A percentile compares a stretch with the other conserved stretches of the same genome.
phyloP scores from a whole-genome alignment of 2,113 vertebrate species.

The Camelus dromedarius region DNA sequence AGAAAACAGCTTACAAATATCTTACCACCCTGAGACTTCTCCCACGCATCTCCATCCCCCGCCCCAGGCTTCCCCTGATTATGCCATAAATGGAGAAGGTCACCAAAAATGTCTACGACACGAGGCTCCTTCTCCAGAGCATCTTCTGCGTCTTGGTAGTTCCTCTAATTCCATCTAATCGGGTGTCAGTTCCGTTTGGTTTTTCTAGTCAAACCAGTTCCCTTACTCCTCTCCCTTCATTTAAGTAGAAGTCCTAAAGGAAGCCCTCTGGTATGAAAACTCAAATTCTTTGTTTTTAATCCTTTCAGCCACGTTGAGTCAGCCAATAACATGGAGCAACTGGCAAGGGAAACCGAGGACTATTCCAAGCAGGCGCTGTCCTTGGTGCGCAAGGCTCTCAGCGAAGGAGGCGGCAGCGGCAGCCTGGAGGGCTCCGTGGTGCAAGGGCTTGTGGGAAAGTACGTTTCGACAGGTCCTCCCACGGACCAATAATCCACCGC shows the following conservation, averaged over 20 bases:
- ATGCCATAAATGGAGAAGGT: neutral
- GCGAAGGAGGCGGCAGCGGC: slow-evolving; percentile 68
- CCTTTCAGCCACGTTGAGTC: slow-evolving; percentile 88
- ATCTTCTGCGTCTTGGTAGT: neutral
- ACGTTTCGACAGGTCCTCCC: slow-evolving; percentile 66
- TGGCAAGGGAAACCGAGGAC: slow-evolving; percentile 69
- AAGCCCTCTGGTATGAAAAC: neutral
- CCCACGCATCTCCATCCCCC: too few species aligned
- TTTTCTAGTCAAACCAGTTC: neutral
- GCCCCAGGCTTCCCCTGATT: neutral
- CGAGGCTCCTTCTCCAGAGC: neutral
- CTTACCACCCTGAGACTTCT: neutral
- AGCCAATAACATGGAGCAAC: slow-evolving; percentile 84
- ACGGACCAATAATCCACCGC: neutral
- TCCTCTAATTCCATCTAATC: neutral
- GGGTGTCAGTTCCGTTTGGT: neutral
- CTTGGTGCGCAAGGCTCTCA: slow-evolving; percentile 78
- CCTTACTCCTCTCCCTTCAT: neutral
- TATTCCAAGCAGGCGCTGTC: slow-evolving; percentile 85
- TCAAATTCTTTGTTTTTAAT: neutral
- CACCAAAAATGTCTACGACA: neutral
- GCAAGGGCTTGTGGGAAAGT: slow-evolving; percentile 88
- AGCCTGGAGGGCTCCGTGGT: slow-evolving; percentile 75
- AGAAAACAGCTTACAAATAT: neutral
- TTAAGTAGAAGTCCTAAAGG: neutral